Percentiles rank a stretch among this genome's conserved stretches.
phyloP scores from a whole-genome alignment of 2,888 invertebrate genomes.

The Tetrapedia diversipes region DNA sequence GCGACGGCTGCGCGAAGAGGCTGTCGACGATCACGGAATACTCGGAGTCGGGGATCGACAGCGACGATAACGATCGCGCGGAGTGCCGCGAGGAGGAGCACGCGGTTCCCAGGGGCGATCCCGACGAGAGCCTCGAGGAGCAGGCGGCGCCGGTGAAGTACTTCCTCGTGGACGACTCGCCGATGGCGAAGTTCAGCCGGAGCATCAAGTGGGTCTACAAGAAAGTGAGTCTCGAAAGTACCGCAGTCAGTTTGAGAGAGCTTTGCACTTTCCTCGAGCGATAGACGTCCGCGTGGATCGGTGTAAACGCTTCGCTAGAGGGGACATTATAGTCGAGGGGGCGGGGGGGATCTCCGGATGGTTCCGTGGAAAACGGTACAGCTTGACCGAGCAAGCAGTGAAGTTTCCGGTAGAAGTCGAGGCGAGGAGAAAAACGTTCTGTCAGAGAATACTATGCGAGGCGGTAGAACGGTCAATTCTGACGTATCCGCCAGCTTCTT shows the following conservation, averaged over 20 bases:
- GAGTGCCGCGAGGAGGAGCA: conserved; percentile 33
- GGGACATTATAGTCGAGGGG: neutral
- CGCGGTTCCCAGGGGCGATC: conserved; percentile 6
- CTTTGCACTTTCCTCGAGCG: neutral
- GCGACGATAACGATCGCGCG: conserved; percentile 54
- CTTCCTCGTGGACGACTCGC: conserved; percentile 77
- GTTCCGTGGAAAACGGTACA: no score
- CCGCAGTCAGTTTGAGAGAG: conserved; percentile 15
- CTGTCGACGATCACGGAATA: conserved; percentile 76
- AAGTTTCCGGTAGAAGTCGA: no score
- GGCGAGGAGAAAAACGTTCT: no score
- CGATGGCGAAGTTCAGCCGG: conserved; percentile 75
- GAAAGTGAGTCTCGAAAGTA: conserved; percentile 72
- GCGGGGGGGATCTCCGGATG: no score
- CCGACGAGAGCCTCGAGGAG: conserved; percentile 31
- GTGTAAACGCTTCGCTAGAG: neutral
- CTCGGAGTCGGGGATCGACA: conserved; percentile 68
- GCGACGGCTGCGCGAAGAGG: conserved; percentile 70
- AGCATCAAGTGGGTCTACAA: conserved; percentile 78
- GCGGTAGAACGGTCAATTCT: no score
- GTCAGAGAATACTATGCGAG: no score
- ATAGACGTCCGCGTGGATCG: neutral
- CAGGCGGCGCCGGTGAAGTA: conserved; percentile 69
- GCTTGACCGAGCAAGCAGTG: no score
- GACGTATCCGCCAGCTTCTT: no score